Percentiles rank a stretch among this genome's conserved stretches.
Evolutionary conservation across 2,888 invertebrate genomes (phyloP).

Genomic region (Stegana nigrithorax): DNA sequence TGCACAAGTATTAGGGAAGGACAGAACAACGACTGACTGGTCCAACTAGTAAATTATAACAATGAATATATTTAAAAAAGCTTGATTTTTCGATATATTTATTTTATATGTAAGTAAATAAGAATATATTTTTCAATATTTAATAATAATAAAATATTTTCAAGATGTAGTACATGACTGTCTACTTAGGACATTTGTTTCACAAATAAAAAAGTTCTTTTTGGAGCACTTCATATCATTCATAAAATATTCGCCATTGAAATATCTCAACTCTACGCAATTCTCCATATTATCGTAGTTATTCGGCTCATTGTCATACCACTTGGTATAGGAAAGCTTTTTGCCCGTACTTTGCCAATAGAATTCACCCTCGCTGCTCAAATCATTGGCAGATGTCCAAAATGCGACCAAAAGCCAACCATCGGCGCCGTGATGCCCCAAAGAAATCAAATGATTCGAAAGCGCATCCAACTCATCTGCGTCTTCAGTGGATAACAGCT

Average conservation of each 20-base stretch:
- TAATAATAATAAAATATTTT: no score
- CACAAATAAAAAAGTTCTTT: neutral
- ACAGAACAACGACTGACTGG: no score
- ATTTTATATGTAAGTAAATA: no score
- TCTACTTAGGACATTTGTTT: no score
- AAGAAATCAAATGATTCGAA: slow-evolving; percentile 21
- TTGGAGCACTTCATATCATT: neutral
- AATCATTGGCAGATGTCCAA: slow-evolving; percentile 37
- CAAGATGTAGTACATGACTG: no score
- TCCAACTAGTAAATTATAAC: no score
- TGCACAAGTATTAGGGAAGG: no score
- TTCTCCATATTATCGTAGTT: slow-evolving; percentile 30
- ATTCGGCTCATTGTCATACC: slow-evolving; percentile 39
- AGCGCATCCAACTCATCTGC: slow-evolving; percentile 25
- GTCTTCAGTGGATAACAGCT: slow-evolving; percentile 33
- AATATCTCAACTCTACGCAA: slow-evolving; percentile 36
- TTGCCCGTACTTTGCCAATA: slow-evolving; percentile 36
- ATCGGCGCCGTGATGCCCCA: slow-evolving; percentile 1
- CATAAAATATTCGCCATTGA: neutral
- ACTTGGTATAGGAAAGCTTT: slow-evolving; percentile 29
- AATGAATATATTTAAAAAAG: no score
- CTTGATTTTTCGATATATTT: no score
- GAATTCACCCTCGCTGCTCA: slow-evolving; percentile 33
- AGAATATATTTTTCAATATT: no score
- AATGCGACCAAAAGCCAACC: neutral